Conservation (phyloP, 2,113 vertebrate species). For the Petaurus breviceps region DNA sequence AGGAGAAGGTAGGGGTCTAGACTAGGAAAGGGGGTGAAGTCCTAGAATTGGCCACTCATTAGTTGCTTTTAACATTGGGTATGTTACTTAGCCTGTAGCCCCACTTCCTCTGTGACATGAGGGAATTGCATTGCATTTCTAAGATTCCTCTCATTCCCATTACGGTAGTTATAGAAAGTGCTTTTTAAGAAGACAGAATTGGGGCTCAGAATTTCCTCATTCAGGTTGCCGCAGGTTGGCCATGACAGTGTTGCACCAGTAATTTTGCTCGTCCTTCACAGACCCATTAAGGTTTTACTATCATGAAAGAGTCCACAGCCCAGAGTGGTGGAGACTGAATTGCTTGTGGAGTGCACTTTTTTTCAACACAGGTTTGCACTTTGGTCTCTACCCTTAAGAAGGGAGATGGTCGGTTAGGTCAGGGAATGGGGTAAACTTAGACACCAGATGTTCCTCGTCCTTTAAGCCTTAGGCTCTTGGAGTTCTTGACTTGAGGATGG, state of each 20-base stretch:
- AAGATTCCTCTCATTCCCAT: background rate
- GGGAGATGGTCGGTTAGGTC: background rate
- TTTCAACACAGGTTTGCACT: background rate
- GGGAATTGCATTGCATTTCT: background rate
- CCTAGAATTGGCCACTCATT: too few relatives aligned
- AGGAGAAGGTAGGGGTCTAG: background rate
- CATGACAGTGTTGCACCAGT: background rate
- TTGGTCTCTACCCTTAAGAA: background rate
- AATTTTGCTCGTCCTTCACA: background rate
- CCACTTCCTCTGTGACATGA: background rate
- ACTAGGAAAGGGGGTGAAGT: background rate
- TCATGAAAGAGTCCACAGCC: background rate
- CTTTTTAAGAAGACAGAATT: background rate
- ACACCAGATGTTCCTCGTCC: background rate
- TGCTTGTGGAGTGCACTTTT: background rate
- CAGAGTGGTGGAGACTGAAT: background rate
- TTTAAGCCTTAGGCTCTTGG: background rate
- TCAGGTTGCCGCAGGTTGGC: background rate
- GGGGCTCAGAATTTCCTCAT: too few relatives aligned
- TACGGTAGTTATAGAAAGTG: background rate
- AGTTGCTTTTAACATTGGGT: background rate
- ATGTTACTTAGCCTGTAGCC: background rate
- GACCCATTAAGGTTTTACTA: background rate
- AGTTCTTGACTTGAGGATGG: background rate
- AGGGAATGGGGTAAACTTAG: background rate